These are phyloP conservation scores for Henricia sp. DNA, from an alignment of 53 echinoderm and acorn worm species.

Conservation along the genomic window DNA sequence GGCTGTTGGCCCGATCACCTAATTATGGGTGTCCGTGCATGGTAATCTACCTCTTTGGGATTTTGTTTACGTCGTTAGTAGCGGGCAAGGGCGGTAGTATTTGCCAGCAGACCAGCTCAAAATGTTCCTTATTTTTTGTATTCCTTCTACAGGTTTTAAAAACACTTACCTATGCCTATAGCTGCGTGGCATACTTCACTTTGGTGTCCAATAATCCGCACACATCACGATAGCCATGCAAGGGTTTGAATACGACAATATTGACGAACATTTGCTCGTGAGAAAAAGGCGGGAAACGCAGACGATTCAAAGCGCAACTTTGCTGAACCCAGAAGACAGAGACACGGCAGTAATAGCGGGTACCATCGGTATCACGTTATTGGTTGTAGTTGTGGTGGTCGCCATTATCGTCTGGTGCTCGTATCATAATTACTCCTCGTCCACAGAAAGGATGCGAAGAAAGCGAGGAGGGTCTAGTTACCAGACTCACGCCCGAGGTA, in stretches of 20 bases:
- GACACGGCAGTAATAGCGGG: slow-evolving; percentile 49
- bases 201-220: too few relatives aligned
- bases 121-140: too few relatives aligned
- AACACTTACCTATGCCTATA: too few relatives aligned
- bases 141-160: too few relatives aligned
- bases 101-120: too few relatives aligned
- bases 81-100: too few relatives aligned
- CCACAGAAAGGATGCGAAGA: slow-evolving; percentile 8
- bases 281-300: not conserved
- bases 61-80: too few relatives aligned
- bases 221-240: not conserved
- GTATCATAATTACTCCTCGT: slow-evolving; percentile 37
- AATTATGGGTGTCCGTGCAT: too few relatives aligned
- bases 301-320: slow-evolving; percentile 5
- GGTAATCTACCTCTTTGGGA: too few relatives aligned
- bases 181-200: too few relatives aligned
- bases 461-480: slow-evolving; percentile 15
- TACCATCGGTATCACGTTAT: slow-evolving; percentile 16
- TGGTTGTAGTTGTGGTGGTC: slow-evolving; percentile 11
- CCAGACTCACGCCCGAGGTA: not conserved
- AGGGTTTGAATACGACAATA: too few relatives aligned
- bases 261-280: slow-evolving; percentile 8
- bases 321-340: slow-evolving; percentile 21
- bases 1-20: too few relatives aligned
- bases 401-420: slow-evolving; percentile 29